phyloP scores from a whole-genome alignment of 1,140 invertebrate genomes.

The Riptortus pedestris region DNA sequence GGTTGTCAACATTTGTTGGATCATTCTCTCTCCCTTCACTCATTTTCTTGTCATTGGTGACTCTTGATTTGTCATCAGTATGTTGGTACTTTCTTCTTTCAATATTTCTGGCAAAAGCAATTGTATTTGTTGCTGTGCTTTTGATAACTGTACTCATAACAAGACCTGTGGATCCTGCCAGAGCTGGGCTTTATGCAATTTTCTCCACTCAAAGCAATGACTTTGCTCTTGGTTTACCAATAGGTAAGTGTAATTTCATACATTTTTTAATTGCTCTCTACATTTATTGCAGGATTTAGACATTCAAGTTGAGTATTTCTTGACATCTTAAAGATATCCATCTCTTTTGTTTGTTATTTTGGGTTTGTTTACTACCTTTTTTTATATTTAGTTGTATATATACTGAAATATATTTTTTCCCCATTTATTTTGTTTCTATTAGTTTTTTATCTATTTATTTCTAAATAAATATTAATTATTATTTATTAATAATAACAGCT shows the following conservation, averaged over 20 bases:
- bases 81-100: slow-evolving; percentile 85
- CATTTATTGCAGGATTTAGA: too few species aligned
- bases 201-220: slow-evolving; percentile 97
- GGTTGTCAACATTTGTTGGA: slow-evolving; percentile 84
- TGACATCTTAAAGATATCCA: too few species aligned
- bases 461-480: too few species aligned
- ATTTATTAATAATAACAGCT: too few species aligned
- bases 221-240: slow-evolving; percentile 93
- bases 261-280: too few species aligned
- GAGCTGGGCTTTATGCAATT: slow-evolving; percentile 84
- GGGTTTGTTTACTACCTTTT: too few species aligned
- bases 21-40: slow-evolving; percentile 85
- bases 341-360: too few species aligned
- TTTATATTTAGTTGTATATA: too few species aligned
- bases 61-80: slow-evolving; percentile 68
- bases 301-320: too few species aligned
- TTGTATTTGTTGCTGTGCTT: slow-evolving; percentile 75
- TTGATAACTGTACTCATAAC: slow-evolving; percentile 67
- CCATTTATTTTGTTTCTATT: too few species aligned
- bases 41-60: slow-evolving; percentile 82
- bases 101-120: slow-evolving; percentile 73
- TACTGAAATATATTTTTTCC: too few species aligned
- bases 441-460: too few species aligned
- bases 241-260: slow-evolving; percentile 61
- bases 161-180: slow-evolving; percentile 66